Evolutionary conservation across 1,140 invertebrate genomes (phyloP).

Genomic region (Drosophila parabipectinata): DNA sequence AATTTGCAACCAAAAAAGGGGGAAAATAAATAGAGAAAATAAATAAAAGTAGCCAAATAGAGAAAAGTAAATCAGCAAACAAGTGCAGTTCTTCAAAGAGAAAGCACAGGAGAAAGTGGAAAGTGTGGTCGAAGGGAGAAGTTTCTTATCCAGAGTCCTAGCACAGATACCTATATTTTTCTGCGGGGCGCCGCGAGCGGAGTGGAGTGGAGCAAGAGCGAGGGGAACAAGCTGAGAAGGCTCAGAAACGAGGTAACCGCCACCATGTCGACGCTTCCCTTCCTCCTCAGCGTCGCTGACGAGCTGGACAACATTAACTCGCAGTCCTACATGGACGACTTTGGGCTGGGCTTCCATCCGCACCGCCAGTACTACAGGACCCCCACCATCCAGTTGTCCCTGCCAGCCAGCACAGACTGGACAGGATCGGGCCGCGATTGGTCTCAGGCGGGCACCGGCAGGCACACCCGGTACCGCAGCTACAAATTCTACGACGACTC

Average conservation of each 20-base stretch:
- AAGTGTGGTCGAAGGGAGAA: slow-evolving; percentile 12
- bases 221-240: slow-evolving; percentile 26
- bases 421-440: slow-evolving; percentile 48
- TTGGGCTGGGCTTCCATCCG: slow-evolving; percentile 82
- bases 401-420: slow-evolving; percentile 81
- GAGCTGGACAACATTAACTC: slow-evolving; percentile 83
- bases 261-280: slow-evolving; percentile 82
- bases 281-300: slow-evolving; percentile 80
- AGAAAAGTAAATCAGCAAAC: slow-evolving; percentile 46
- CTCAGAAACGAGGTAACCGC: slow-evolving; percentile 42
- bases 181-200: slow-evolving; percentile 3
- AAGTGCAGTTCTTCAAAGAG: slow-evolving; percentile 24
- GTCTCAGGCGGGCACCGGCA: slow-evolving; percentile 31
- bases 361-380: slow-evolving; percentile 80
- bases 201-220: slow-evolving; percentile 13
- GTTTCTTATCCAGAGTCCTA: slow-evolving; percentile 29
- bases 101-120: background rate
- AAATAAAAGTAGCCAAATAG: slow-evolving; percentile 10
- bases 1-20: slow-evolving; percentile 20
- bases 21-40: slow-evolving; percentile 4
- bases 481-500: slow-evolving; percentile 74
- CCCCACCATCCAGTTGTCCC: slow-evolving; percentile 77
- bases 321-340: slow-evolving; percentile 81
- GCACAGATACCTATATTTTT: slow-evolving; percentile 63
- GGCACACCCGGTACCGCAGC: slow-evolving; percentile 64